phyloP scores from a whole-genome alignment of 37 sponge, comb jelly and placozoan genomes.

The Chondrilla cf. caribensis region DNA sequence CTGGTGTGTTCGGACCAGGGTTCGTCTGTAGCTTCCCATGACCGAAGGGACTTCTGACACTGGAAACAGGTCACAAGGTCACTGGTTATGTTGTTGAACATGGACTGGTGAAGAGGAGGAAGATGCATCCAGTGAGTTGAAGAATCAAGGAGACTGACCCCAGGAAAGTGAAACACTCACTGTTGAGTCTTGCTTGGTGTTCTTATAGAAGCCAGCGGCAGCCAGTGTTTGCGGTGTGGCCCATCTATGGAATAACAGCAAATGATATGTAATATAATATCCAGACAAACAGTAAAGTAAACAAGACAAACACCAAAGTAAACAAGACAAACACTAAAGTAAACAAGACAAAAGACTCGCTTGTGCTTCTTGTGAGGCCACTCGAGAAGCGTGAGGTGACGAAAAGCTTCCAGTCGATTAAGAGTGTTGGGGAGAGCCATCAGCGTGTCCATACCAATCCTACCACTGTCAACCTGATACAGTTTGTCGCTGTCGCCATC shows the following conservation, averaged over 20 bases:
- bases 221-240: constrained; percentile 44
- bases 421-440: not conserved
- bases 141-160: too few species aligned
- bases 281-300: not conserved
- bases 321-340: not conserved
- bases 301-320: not conserved
- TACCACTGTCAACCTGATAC: not conserved
- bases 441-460: not conserved
- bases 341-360: not conserved
- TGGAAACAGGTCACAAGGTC: constrained; percentile 32
- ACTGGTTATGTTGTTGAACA: not conserved
- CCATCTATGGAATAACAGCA: constrained; percentile 20
- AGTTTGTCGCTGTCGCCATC: constrained; percentile 7
- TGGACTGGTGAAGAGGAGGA: not conserved
- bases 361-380: constrained; percentile 22
- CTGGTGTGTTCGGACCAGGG: constrained; percentile 40
- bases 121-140: not conserved
- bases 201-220: constrained; percentile 40
- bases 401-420: not conserved
- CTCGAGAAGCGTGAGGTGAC: not conserved
- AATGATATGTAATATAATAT: not conserved
- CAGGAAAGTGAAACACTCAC: not conserved
- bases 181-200: not conserved
- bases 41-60: constrained; percentile 27
- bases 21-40: constrained; percentile 48